Evolutionary conservation across 2,888 invertebrate genomes (phyloP), one percentile per base, ranked within the genome.

Genomic region (Arrhopalites spinosus): DNA sequence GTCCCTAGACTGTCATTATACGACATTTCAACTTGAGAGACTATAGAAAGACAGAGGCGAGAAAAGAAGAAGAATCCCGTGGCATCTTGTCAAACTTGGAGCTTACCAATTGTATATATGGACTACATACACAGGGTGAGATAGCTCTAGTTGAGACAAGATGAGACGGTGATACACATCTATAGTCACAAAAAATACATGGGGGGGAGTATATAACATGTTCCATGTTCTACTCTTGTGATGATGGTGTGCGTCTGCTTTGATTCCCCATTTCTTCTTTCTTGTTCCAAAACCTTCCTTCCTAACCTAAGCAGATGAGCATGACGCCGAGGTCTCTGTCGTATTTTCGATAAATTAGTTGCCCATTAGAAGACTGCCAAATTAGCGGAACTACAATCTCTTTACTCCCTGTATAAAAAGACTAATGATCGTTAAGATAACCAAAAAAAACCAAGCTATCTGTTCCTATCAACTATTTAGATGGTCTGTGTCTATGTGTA

Each of bases 1-100:
- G 63, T 75, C 75, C 75, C 75, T 20, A 75, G 75, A 72, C 75
- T 75, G 75, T 75, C 75, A 75, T 75, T 75, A 75, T 64, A 71
- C 50, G 72, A 71, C 72, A 71, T 56, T 75, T 75, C 64, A 50
- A 73, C n/a, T 53, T 50, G 47, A 43, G 63, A 66, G 53, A 61
- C 20, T 5, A 59, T 20, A 59, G 23, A 66, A 30, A 61, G 53
- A 27, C 45, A 30, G 43, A 67, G 68, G 36, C 47, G 61, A 47
- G 59, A 59, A 59, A 74, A 68, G 45, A 45, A 23, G 53, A n/a
- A 29, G 30, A 69, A 29, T 53, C 69, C n/a, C 27, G 36, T 63
- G 36, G 66, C 66, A 43, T 36, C 43, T 66, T 63, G 63, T 66
- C 66, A 66, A 66, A 30, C 66, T 66, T 66, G 43, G 20, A 66